Evolutionary conservation across 2,888 invertebrate genomes (phyloP).

Genomic region (Cheiracanthium punctorium): DNA sequence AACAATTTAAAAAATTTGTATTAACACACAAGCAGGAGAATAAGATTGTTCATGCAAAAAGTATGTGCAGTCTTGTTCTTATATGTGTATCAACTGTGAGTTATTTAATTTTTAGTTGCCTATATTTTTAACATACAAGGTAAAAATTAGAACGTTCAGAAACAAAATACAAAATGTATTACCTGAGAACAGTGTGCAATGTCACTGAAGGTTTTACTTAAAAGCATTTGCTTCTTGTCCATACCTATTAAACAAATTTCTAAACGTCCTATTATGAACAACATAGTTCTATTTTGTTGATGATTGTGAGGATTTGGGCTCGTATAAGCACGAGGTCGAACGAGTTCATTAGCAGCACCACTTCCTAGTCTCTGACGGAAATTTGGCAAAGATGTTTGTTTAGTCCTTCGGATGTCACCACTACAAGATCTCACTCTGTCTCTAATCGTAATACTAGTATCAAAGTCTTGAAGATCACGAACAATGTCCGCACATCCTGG

Average conservation of each 20-base stretch:
- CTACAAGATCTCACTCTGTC: slow-evolving; percentile 66
- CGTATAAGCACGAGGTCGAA: slow-evolving; percentile 55
- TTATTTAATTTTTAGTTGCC: too few species aligned
- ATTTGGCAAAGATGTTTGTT: slow-evolving; percentile 66
- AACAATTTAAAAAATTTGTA: too few species aligned
- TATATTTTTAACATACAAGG: too few species aligned
- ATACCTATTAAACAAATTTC: slow-evolving; percentile 94
- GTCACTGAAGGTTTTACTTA: slow-evolving; percentile 91
- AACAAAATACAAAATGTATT: slow-evolving; percentile 71
- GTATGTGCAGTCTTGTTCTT: too few species aligned
- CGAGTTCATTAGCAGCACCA: slow-evolving; percentile 50
- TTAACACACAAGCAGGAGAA: too few species aligned
- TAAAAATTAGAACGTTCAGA: too few species aligned
- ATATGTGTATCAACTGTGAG: too few species aligned
- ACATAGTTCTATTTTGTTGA: slow-evolving; percentile 92
- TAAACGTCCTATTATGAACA: slow-evolving; percentile 89
- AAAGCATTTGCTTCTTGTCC: slow-evolving; percentile 90
- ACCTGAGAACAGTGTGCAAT: slow-evolving; percentile 90
- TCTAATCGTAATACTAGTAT: slow-evolving; percentile 27
- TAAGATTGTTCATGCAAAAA: too few species aligned
- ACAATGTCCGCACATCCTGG: slow-evolving; percentile 52
- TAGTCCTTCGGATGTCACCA: slow-evolving; percentile 64
- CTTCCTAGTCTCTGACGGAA: slow-evolving; percentile 49
- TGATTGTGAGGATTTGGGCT: slow-evolving; percentile 35
- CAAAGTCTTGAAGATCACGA: slow-evolving; percentile 53